These are phyloP conservation scores for Sphaeramia orbicularis DNA, from an alignment of 2,797 vertebrate genomes.

Conservation along the genomic window DNA sequence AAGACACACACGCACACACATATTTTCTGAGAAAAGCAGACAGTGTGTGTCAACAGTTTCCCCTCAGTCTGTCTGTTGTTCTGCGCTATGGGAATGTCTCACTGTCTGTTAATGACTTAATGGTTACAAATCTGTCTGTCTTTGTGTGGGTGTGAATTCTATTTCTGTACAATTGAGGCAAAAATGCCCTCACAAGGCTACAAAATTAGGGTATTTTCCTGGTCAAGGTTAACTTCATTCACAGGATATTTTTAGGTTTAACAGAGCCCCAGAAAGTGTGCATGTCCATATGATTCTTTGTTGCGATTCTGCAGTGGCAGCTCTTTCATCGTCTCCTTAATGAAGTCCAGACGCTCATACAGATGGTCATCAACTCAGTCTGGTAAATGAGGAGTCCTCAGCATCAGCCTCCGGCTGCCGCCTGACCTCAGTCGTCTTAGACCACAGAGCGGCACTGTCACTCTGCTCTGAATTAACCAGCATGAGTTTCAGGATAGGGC, in stretches of 20 bases:
- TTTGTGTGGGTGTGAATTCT: conserved; percentile 14
- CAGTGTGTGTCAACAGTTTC: conserved; percentile 29
- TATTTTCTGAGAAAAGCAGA: conserved; percentile 1
- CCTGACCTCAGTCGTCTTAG: conserved; percentile 29
- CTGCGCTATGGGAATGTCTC: conserved; percentile 21
- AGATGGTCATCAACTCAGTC: conserved; percentile 65
- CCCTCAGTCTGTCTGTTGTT: conserved; percentile 23
- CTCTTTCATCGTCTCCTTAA: conserved; percentile 56
- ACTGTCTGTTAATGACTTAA: conserved; percentile 37
- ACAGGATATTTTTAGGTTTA: neutral
- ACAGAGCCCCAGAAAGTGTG: neutral
- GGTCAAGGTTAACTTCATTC: neutral
- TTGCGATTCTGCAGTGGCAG: conserved; percentile 16
- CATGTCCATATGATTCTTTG: neutral
- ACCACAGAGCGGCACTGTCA: neutral
- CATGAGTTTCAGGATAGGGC: neutral
- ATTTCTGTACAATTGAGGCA: neutral
- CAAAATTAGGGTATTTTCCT: neutral
- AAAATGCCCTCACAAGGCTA: conserved; percentile 9
- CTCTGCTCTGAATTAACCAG: conserved; percentile 15
- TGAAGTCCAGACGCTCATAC: conserved; percentile 64
- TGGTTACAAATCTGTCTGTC: conserved; percentile 16
- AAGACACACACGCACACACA: neutral
- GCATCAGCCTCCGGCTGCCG: conserved; percentile 43
- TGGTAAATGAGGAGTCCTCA: conserved; percentile 49